These are phyloP conservation scores for Leptothorax acervorum DNA, from an alignment of 2,888 invertebrate genomes.

Conservation along the genomic window DNA sequence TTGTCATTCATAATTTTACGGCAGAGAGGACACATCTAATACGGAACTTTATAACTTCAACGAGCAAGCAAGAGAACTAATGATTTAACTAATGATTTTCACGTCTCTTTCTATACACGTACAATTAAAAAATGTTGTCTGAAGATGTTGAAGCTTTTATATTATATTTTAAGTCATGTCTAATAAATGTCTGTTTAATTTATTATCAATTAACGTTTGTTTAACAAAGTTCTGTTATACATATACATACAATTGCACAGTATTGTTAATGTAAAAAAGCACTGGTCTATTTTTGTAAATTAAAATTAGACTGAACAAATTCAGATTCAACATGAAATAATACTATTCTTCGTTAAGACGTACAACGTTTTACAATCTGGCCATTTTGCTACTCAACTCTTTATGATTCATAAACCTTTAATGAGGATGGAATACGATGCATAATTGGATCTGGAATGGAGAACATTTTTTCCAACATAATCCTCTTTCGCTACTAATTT, in stretches of 20 bases:
- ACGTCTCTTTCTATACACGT: background rate
- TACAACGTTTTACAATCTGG: background rate
- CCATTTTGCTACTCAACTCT: background rate
- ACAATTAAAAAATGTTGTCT: background rate
- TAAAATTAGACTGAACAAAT: background rate
- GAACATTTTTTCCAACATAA: background rate
- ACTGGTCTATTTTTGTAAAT: background rate
- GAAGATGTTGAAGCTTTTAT: background rate
- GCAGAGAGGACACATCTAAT: background rate
- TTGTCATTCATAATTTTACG: background rate
- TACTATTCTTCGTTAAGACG: background rate
- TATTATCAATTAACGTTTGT: background rate
- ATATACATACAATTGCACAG: background rate
- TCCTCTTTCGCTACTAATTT: conserved; percentile 39
- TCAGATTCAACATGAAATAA: background rate
- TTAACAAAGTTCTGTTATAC: background rate
- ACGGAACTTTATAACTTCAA: background rate
- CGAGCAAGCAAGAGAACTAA: background rate
- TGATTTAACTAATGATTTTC: background rate
- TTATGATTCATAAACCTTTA: background rate
- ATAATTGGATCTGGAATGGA: background rate
- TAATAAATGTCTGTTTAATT: background rate
- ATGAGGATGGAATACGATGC: background rate
- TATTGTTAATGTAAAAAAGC: too few species aligned
- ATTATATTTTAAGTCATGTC: background rate